Conservation (phyloP, 2,113 vertebrate species). For the Pomatostomus ruficeps region DNA sequence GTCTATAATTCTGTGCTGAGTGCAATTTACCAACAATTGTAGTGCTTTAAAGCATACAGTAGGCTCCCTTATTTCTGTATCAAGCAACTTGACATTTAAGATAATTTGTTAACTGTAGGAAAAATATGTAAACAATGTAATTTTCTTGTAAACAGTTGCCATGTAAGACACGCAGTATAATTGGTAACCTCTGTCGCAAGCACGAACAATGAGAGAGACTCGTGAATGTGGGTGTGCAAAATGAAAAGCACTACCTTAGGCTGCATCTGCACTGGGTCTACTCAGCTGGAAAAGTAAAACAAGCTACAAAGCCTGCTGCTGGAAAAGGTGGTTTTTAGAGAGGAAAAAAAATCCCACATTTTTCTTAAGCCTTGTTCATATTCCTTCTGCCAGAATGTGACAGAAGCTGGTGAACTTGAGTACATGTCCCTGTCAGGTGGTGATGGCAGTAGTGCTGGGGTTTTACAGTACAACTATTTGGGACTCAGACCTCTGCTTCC, state of each 20-base stretch:
- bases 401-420: neutral
- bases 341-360: rapidly evolving
- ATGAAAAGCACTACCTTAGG: neutral
- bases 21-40: conserved; percentile 43
- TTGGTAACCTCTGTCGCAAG: neutral
- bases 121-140: conserved; percentile 41
- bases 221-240: neutral
- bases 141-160: conserved; percentile 30
- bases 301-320: neutral
- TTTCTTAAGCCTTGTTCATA: rapidly evolving
- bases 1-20: conserved; percentile 33
- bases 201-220: neutral
- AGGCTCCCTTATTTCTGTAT: conserved; percentile 19
- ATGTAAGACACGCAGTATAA: neutral
- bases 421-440: rapidly evolving
- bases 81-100: conserved; percentile 28
- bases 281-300: neutral
- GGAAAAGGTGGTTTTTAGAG: neutral
- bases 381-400: neutral
- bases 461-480: neutral
- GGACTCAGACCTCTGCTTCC: neutral
- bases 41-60: conserved; percentile 15
- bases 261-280: neutral
- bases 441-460: too few relatives aligned
- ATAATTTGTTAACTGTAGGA: conserved; percentile 36